A percentile compares a stretch with the other conserved stretches of the same genome.
These are phyloP conservation scores for Temnothorax rugatulus DNA, from an alignment of 2,888 invertebrate genomes.

Conservation along the genomic window DNA sequence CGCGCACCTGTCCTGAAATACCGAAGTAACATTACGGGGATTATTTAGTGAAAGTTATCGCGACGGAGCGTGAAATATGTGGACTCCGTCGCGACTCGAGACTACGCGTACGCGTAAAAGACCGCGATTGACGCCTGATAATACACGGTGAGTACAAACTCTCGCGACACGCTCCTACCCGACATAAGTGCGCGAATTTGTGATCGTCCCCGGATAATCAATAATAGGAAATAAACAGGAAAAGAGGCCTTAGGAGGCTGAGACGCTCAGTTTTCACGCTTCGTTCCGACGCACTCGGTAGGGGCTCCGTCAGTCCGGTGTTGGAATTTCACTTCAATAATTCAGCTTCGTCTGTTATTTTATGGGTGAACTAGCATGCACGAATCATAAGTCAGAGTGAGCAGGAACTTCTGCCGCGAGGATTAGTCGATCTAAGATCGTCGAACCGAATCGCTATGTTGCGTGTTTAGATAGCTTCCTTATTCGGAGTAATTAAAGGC, in stretches of 20 bases:
- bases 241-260: not conserved
- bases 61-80: slow-evolving; percentile 45
- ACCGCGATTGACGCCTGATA: slow-evolving; percentile 34
- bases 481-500: slow-evolving; percentile 30
- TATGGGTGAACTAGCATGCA: slow-evolving; percentile 21
- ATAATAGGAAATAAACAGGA: not conserved
- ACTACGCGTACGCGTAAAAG: not conserved
- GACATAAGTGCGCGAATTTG: slow-evolving; percentile 23
- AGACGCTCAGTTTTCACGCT: not conserved
- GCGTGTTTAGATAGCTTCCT: slow-evolving; percentile 38
- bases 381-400: slow-evolving; percentile 11
- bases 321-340: slow-evolving; percentile 6
- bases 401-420: not conserved
- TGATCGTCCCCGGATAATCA: not conserved
- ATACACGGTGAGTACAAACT: slow-evolving; percentile 33
- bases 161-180: not conserved
- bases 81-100: slow-evolving; percentile 18
- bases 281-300: not conserved
- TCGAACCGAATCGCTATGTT: slow-evolving; percentile 23
- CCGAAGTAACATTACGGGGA: slow-evolving; percentile 33
- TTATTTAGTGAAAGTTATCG: slow-evolving; percentile 50
- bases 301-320: not conserved
- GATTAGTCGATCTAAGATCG: not conserved
- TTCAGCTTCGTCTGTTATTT: slow-evolving; percentile 6
- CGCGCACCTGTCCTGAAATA: slow-evolving; percentile 75